Evolutionary conservation across 2,888 invertebrate genomes (phyloP).

Genomic region (Heteromyza rotundicornis): DNA sequence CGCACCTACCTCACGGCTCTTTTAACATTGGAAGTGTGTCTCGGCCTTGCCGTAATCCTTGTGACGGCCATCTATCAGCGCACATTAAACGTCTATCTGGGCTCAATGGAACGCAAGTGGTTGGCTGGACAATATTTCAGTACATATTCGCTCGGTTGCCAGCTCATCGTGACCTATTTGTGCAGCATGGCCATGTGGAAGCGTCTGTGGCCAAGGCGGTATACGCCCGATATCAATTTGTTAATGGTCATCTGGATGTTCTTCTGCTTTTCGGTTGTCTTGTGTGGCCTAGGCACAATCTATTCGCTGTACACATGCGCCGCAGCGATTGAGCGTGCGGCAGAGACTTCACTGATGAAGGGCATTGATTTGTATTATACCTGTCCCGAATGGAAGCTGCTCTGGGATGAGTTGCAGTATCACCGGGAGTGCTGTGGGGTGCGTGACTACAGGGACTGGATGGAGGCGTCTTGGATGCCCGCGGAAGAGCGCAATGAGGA

Average conservation of each 20-base stretch:
- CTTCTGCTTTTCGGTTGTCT: conserved; percentile 45
- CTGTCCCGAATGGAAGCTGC: conserved; percentile 57
- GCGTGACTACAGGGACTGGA: conserved; percentile 56
- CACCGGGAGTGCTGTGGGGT: conserved; percentile 58
- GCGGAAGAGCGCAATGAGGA: conserved; percentile 8
- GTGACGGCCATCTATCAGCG: conserved; percentile 43
- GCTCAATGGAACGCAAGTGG: conserved; percentile 37
- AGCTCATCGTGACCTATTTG: conserved; percentile 44
- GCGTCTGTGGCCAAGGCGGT: conserved; percentile 45
- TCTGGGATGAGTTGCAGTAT: conserved; percentile 57
- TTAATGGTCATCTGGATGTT: conserved; percentile 49
- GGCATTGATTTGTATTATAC: conserved; percentile 58
- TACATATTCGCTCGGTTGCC: conserved; percentile 45
- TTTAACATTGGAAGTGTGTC: conserved; percentile 42
- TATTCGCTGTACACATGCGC: conserved; percentile 43
- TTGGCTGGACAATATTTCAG: conserved; percentile 44
- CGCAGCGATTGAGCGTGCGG: conserved; percentile 36
- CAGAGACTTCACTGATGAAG: conserved; percentile 44
- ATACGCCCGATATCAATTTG: conserved; percentile 44
- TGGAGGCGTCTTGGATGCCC: conserved; percentile 53
- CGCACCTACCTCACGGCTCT: conserved; percentile 43
- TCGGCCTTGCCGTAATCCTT: conserved; percentile 44
- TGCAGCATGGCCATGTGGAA: conserved; percentile 49
- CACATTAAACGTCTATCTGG: conserved; percentile 41
- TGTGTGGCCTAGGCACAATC: conserved; percentile 44